Conservation (phyloP, 2,888 invertebrate species). For the Tupiocoris notatus region DNA sequence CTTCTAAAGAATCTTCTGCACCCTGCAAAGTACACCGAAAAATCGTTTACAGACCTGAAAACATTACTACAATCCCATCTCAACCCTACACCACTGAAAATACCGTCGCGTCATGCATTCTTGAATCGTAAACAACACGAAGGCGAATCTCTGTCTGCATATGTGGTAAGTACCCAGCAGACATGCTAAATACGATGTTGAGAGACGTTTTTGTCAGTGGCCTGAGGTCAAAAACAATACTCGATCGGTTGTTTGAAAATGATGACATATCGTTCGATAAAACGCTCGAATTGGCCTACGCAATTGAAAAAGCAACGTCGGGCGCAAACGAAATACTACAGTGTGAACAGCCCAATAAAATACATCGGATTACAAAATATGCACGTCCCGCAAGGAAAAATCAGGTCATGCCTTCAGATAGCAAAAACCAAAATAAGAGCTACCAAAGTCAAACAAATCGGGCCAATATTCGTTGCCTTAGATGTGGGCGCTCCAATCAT, state of each 20-base stretch:
- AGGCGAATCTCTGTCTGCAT: conserved; percentile 6
- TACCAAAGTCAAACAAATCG: background rate
- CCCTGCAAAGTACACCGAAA: no score
- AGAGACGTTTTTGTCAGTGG: conserved; percentile 26
- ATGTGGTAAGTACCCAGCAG: conserved; percentile 8
- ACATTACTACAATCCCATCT: conserved; percentile 4
- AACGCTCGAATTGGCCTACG: conserved; percentile 13
- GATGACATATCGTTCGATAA: conserved; percentile 8
- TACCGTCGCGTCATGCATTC: no score
- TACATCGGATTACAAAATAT: background rate
- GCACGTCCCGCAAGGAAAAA: background rate
- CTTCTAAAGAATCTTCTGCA: no score
- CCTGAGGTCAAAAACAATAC: conserved; percentile 18
- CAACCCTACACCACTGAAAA: no score
- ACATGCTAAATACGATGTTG: conserved; percentile 15
- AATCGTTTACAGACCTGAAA: background rate
- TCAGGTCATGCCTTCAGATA: no score
- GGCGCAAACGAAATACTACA: conserved; percentile 17
- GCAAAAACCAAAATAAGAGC: background rate
- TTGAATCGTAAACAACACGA: no score
- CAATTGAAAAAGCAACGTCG: conserved; percentile 15
- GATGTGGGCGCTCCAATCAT: background rate
- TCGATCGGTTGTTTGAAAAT: conserved; percentile 21
- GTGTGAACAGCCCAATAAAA: background rate
- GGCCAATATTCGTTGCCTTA: background rate